Evolutionary conservation across 2,888 invertebrate species (phyloP), one percentile per base, ranked within the genome.

Genomic region (Dryomyza anilis): DNA sequence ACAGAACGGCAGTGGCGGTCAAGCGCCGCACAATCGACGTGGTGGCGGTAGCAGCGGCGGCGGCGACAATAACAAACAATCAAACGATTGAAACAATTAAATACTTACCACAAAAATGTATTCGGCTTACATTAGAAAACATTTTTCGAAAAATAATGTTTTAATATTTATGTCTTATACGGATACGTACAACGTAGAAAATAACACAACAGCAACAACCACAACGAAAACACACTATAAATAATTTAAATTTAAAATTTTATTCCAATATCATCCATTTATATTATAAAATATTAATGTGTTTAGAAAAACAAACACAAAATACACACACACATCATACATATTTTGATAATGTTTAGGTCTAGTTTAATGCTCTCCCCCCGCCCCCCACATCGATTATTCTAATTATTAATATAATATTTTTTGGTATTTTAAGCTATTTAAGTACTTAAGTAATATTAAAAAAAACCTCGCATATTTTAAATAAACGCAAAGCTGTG

Each of bases 61-160:
- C 25, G 14, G 63, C 63, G 48, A 46, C 62, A 58, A 21, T 63
- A 55, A 27, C 65, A 7, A 73, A 68, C 53, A 70, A 66, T 30
- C 72, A 65, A 23, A 7, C 62, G 45, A 48, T 25, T 12, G 2
- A 21, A 16, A 21, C 3, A 21, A 21, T 10, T 25, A 19, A 48
- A 23, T 48, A 23, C 16, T 16, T 43, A 1, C n/a, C n/a, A 43
- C 23, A 43, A 10, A 48, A 25, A 48, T 48, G 25, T 48, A 48
- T 10, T 7, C 21, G 21, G 12, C 33, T 33, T 12, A 33, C 7
- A 33, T 33, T 33, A 8, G 33, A 7, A 8, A 33, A 33, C 33
- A 33, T 33, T 33, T 33, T 8, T 33, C 33, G 7, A 33, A 8
- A n/a, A 33, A 33, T 33, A 33, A 33, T 33, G 33, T 33, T 33